Base-by-base conservation (phyloP, 2,797 vertebrate genomes). In the Dendrocincla fuliginosa region DNA sequence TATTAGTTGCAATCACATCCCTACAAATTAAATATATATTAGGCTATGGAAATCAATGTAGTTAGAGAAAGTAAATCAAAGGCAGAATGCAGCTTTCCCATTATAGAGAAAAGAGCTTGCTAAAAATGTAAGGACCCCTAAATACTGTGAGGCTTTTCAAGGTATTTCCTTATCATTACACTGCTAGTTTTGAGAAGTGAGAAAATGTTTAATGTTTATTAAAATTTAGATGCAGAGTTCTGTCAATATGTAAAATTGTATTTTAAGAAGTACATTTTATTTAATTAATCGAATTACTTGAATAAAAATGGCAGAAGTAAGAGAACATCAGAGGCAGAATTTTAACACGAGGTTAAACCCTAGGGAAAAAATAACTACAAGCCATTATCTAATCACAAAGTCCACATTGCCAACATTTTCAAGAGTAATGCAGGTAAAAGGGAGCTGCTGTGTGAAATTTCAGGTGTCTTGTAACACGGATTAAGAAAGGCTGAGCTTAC, bases 1-100 rank as follows among this genome's bases (percentile, higher is more conserved):
- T 84, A 93, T 74, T 84, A 82, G 53, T 53, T 87, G 87, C 85
- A 89, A 91, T 95, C 85, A 83, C 84, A 87, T 94, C 81, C 83
- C 71, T 87, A 64, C 80, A 91, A 96, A 96, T 96, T 96, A 95
- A 96, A 95, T 94, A 96, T 94, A 95, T 90, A 96, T 95, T 87
- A 94, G 56, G 56, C 91, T 93, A 79, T 6, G 22, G 67, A 93
- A 96, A 96, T 95, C 96, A 95, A 95, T 95, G 77, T 65, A 80
- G 70, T 90, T 82, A 64, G 37, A 79, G 56, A 65, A 79, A 87
- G 85, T 89, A 96, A 95, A 97, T 95, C 94, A 95, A 95, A 84
- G 65, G 77, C 60, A 91, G 87, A 95, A 64, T 13, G 32, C 20
- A 82, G 30, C 46, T 93, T 87, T 77, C 83, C 2, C 1, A 91